These are phyloP conservation scores for Pachyseris speciosa DNA, from an alignment of 64 coral and sea anemone species.

Conservation along the genomic window DNA sequence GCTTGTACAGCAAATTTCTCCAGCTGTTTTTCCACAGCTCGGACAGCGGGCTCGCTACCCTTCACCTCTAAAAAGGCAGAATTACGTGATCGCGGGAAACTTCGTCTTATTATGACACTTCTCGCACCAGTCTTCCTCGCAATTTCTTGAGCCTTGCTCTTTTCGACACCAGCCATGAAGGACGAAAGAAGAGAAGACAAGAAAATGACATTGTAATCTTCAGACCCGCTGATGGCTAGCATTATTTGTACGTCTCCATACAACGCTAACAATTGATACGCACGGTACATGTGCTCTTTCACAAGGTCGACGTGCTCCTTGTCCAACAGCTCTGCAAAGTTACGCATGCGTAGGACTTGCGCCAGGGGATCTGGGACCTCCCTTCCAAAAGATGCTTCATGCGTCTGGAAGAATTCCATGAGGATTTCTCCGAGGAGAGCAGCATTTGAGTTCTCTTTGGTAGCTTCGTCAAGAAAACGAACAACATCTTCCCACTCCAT, in stretches of 20 bases:
- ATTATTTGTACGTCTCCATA: conserved; percentile 75
- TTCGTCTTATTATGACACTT: conserved; percentile 70
- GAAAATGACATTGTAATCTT: conserved; percentile 65
- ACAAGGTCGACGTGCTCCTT: conserved; percentile 56
- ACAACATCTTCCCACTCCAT: neutral
- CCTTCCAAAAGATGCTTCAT: conserved; percentile 31
- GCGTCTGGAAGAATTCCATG: conserved; percentile 65
- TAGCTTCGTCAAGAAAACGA: neutral
- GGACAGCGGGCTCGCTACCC: conserved; percentile 81
- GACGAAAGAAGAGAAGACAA: conserved; percentile 65
- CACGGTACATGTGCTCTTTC: conserved; percentile 88
- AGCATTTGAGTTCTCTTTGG: neutral
- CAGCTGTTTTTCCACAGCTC: conserved; percentile 73
- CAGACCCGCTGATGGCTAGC: conserved; percentile 67
- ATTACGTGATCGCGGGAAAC: conserved; percentile 17
- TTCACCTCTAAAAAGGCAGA: conserved; percentile 75
- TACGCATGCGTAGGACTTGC: conserved; percentile 22
- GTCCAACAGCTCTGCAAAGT: conserved; percentile 57
- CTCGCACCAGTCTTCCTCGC: conserved; percentile 82
- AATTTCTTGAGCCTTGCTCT: conserved; percentile 62
- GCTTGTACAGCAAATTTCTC: conserved; percentile 70
- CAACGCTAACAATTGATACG: conserved; percentile 83
- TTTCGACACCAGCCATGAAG: conserved; percentile 72
- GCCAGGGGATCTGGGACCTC: conserved; percentile 65
- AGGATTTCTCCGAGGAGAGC: conserved; percentile 60